A percentile compares a stretch with the other conserved stretches of the same genome.
Conservation (phyloP, 2,888 invertebrate genomes). For the Drosophila vallismaia region DNA sequence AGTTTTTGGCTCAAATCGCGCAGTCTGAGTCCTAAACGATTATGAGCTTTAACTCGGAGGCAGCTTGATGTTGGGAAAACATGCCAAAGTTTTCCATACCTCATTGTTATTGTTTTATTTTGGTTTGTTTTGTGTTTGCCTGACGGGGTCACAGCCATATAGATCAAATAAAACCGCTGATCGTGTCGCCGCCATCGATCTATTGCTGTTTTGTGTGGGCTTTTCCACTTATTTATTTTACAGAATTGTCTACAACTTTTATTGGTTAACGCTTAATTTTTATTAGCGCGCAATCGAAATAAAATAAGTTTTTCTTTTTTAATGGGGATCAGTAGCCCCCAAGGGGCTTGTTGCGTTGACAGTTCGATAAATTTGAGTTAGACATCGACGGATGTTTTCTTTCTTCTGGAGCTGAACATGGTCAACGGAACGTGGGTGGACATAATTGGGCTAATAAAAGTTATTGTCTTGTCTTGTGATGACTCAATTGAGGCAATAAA, state of each 20-base stretch:
- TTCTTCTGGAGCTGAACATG: slow-evolving; percentile 28
- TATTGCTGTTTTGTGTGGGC: slow-evolving; percentile 51
- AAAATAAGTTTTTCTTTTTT: slow-evolving; percentile 44
- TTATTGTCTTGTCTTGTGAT: slow-evolving; percentile 10
- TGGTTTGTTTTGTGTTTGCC: slow-evolving; percentile 12
- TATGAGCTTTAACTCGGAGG: slow-evolving; percentile 57
- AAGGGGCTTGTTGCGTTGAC: slow-evolving; percentile 37
- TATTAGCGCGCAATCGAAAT: slow-evolving; percentile 67
- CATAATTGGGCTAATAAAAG: slow-evolving; percentile 32
- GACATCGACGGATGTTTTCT: slow-evolving; percentile 2
- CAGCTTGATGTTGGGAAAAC: slow-evolving; percentile 60
- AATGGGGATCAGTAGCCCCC: slow-evolving; percentile 51
- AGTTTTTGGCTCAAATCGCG: slow-evolving; percentile 26
- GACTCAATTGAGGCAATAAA: slow-evolving; percentile 17
- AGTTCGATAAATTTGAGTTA: slow-evolving; percentile 54
- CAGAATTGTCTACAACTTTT: slow-evolving; percentile 51
- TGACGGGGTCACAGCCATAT: slow-evolving; percentile 38
- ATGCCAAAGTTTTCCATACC: slow-evolving; percentile 58
- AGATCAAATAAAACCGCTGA: slow-evolving; percentile 77
- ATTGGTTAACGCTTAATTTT: slow-evolving; percentile 60
- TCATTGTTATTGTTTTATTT: slow-evolving; percentile 27
- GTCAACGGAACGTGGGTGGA: slow-evolving; percentile 20
- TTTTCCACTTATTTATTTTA: slow-evolving; percentile 53
- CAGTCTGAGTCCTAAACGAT: slow-evolving; percentile 62
- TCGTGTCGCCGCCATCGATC: slow-evolving; percentile 71